phyloP scores from a whole-genome alignment of 2,113 vertebrate genomes.

The Cyrtonyx montezumae region DNA sequence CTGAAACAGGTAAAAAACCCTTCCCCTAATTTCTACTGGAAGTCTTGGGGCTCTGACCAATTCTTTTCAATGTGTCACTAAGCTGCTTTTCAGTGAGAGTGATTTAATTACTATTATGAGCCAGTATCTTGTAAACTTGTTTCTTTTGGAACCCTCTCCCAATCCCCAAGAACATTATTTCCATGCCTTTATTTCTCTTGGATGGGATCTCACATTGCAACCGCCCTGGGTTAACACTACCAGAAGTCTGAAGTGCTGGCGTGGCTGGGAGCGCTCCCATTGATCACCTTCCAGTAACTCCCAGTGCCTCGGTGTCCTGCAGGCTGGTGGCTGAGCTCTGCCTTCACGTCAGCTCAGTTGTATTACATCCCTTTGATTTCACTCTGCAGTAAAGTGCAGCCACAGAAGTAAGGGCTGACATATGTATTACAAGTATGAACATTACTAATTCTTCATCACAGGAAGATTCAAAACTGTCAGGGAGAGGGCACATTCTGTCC shows the following conservation, averaged over 20 bases:
- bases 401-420: neutral
- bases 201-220: constrained; percentile 3
- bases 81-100: neutral
- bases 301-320: constrained; percentile 9
- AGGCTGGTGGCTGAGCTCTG: constrained; percentile 16
- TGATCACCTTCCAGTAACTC: constrained; percentile 53
- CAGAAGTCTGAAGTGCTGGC: constrained; percentile 35
- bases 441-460: constrained; percentile 38
- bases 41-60: neutral
- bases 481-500: neutral
- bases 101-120: constrained; percentile 40
- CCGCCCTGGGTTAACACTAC: constrained; percentile 8
- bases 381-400: neutral
- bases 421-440: constrained; percentile 16
- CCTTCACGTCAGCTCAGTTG: neutral
- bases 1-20: neutral
- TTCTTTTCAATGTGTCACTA: neutral
- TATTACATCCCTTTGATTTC: constrained; percentile 26
- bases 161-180: constrained; percentile 48
- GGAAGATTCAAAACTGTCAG: neutral
- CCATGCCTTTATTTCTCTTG: constrained; percentile 64
- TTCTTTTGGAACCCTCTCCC: constrained; percentile 44
- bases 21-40: neutral
- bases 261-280: constrained; percentile 10
- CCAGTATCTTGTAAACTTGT: constrained; percentile 39